Percentiles rank a stretch among this genome's conserved stretches.
phyloP scores from a whole-genome alignment of 1,140 invertebrate genomes.

The Atopsyche davidsoni region DNA sequence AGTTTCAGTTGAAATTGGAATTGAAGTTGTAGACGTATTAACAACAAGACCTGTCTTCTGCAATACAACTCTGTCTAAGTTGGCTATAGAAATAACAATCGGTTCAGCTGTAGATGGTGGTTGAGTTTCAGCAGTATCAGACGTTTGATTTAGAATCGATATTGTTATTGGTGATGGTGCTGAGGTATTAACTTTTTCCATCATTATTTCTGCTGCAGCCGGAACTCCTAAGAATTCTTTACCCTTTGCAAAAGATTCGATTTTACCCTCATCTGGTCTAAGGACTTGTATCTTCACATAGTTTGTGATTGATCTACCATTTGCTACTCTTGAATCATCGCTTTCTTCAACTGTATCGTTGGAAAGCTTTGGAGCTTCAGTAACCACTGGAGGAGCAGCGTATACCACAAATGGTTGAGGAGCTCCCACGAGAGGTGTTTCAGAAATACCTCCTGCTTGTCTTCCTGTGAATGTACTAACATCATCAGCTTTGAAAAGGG shows the following conservation, averaged over 20 bases:
- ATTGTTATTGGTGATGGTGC: slow-evolving; percentile 36
- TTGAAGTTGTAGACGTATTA: slow-evolving; percentile 31
- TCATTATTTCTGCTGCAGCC: slow-evolving; percentile 28
- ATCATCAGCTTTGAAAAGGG: slow-evolving; percentile 51
- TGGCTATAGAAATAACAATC: slow-evolving; percentile 39
- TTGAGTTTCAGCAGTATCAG: slow-evolving; percentile 33
- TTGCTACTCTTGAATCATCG: slow-evolving; percentile 13
- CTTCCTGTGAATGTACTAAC: slow-evolving; percentile 29
- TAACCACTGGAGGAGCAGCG: slow-evolving; percentile 33
- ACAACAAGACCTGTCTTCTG: slow-evolving; percentile 34
- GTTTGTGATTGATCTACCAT: slow-evolving; percentile 30
- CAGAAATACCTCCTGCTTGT: slow-evolving; percentile 30
- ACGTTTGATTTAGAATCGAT: slow-evolving; percentile 33
- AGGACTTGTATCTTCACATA: slow-evolving; percentile 37
- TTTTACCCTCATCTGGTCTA: slow-evolving; percentile 34
- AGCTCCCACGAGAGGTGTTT: slow-evolving; percentile 25
- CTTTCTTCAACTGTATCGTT: slow-evolving; percentile 4
- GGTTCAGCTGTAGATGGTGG: slow-evolving; percentile 33
- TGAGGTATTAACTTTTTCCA: slow-evolving; percentile 23
- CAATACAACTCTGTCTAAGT: slow-evolving; percentile 38
- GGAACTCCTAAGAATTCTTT: slow-evolving; percentile 39
- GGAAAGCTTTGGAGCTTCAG: not conserved
- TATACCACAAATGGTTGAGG: slow-evolving; percentile 45
- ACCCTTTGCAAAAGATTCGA: slow-evolving; percentile 39
- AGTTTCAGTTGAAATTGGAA: slow-evolving; percentile 11